phyloP scores from a whole-genome alignment of 2,797 vertebrate genomes.

The Carapus acus region DNA sequence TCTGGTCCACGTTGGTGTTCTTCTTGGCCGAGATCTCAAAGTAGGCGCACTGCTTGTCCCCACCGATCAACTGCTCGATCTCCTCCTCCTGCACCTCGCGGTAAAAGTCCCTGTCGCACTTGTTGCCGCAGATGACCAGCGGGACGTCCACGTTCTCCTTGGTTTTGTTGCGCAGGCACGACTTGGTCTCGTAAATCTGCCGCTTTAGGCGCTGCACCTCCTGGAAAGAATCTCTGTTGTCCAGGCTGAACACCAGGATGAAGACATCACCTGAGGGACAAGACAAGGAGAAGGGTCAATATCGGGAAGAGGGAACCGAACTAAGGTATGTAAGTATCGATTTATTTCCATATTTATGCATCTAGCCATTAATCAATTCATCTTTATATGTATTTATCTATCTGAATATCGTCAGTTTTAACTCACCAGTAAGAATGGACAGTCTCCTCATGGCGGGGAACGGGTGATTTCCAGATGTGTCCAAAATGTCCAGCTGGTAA shows the following conservation, averaged over 20 bases:
- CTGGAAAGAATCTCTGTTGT: conserved; percentile 92
- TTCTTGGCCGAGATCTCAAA: conserved; percentile 95
- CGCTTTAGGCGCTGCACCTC: conserved; percentile 92
- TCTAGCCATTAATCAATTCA: no score
- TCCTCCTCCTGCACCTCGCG: conserved; percentile 84
- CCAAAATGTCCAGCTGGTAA: conserved; percentile 95
- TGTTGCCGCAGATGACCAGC: conserved; percentile 96
- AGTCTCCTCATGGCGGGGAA: conserved; percentile 96
- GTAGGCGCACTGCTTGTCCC: conserved; percentile 86
- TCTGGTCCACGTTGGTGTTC: conserved; percentile 91
- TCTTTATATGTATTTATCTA: no score
- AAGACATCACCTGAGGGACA: conserved; percentile 85
- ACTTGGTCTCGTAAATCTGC: conserved; percentile 96
- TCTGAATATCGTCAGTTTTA: conserved; percentile 8
- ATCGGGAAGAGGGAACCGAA: no score
- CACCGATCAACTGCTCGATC: conserved; percentile 81
- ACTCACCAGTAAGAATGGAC: conserved; percentile 94
- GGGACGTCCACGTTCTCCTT: conserved; percentile 91
- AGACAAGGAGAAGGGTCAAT: conserved; percentile 16
- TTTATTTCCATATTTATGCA: no score
- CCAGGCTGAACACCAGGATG: conserved; percentile 94
- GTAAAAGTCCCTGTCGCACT: conserved; percentile 88
- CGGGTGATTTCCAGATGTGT: conserved; percentile 95
- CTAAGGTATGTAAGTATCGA: no score
- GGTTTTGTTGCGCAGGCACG: conserved; percentile 92